These are phyloP conservation scores for Eilema caniola DNA, from an alignment of 2,888 invertebrate species.

Conservation along the genomic window DNA sequence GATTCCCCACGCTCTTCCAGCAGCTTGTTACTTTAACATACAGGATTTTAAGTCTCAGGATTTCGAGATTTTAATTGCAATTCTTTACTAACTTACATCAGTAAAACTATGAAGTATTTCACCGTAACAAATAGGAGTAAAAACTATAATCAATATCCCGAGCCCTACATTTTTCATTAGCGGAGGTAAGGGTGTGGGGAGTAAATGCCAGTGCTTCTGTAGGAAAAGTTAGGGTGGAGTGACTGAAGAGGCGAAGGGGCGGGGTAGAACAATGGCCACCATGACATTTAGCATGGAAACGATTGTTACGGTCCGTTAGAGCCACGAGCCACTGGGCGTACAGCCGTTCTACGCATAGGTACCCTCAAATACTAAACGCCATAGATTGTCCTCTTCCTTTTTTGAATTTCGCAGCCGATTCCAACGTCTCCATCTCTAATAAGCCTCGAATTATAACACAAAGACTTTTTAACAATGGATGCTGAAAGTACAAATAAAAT, in stretches of 20 bases:
- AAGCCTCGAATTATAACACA: slow-evolving; percentile 33
- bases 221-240: slow-evolving; percentile 67
- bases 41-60: slow-evolving; percentile 49
- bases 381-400: slow-evolving; percentile 61
- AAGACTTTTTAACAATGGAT: slow-evolving; percentile 20
- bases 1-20: no score
- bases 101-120: slow-evolving; percentile 38
- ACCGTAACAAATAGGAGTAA: slow-evolving; percentile 44
- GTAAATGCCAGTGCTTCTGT: slow-evolving; percentile 79
- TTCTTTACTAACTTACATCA: slow-evolving; percentile 35
- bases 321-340: slow-evolving; percentile 76
- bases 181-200: slow-evolving; percentile 72
- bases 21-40: not conserved
- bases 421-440: slow-evolving; percentile 27
- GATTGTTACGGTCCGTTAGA: slow-evolving; percentile 84
- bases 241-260: slow-evolving; percentile 56
- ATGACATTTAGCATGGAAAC: slow-evolving; percentile 87
- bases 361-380: slow-evolving; percentile 70
- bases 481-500: slow-evolving; percentile 32
- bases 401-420: slow-evolving; percentile 35
- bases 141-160: slow-evolving; percentile 68
- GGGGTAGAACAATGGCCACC: slow-evolving; percentile 83
- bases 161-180: slow-evolving; percentile 75
- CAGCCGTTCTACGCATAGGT: slow-evolving; percentile 72
- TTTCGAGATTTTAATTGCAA: slow-evolving; percentile 44